Evolutionary conservation across 2,113 vertebrate genomes (phyloP).

Genomic region (Thermophis baileyi): DNA sequence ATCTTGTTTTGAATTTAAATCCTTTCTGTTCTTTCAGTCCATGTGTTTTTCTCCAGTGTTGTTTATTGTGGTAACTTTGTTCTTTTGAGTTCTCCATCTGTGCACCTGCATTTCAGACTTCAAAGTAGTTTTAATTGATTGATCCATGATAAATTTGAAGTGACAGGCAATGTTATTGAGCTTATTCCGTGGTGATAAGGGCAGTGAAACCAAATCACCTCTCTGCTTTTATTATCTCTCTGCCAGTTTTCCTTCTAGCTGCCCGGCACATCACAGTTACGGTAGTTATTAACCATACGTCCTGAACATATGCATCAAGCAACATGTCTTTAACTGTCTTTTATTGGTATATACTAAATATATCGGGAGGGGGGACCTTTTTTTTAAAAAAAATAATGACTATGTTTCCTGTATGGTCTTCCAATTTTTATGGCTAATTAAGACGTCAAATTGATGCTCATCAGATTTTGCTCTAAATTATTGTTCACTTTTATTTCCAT

Average conservation of each 20-base stretch:
- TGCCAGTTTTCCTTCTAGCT: background rate
- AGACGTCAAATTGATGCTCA: background rate
- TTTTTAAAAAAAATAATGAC: background rate
- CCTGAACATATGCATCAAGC: background rate
- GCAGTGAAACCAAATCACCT: background rate
- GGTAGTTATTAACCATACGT: background rate
- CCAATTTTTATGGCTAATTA: background rate
- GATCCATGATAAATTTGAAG: background rate
- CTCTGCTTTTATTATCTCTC: background rate
- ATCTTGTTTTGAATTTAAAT: conserved; percentile 43
- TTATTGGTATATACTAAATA: background rate
- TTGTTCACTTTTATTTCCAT: background rate
- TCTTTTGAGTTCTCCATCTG: background rate
- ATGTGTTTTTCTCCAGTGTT: conserved; percentile 6
- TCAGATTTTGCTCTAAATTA: background rate
- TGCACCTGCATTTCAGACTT: background rate
- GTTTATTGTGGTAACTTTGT: conserved; percentile 18
- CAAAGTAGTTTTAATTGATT: background rate
- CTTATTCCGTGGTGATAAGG: background rate
- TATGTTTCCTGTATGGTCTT: background rate
- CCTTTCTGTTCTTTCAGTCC: background rate
- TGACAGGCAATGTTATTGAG: background rate
- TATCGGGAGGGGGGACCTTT: background rate
- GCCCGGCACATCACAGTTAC: background rate
- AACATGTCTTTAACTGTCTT: background rate